Evolutionary conservation across 2,888 invertebrate genomes (phyloP).

Genomic region (Himalopsyche kuldschensis): DNA sequence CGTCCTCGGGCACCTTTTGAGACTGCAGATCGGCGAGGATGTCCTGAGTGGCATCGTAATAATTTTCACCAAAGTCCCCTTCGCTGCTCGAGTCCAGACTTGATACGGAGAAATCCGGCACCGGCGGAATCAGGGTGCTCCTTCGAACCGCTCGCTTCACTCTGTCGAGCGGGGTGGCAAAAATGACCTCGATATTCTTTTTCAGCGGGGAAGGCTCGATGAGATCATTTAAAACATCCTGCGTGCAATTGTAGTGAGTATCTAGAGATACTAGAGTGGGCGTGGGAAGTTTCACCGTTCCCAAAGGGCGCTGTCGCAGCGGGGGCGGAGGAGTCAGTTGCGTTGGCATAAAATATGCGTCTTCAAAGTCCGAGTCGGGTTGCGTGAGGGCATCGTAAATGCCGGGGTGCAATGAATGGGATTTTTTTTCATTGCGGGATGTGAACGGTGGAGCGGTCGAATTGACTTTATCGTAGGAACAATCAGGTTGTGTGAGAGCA

Average conservation of each 20-base stretch:
- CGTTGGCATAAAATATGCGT: neutral
- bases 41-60: slow-evolving; percentile 7
- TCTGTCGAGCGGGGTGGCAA: neutral
- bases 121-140: too few relatives aligned
- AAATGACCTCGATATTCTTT: neutral
- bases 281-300: neutral
- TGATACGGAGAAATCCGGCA: neutral
- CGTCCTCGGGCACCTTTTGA: neutral
- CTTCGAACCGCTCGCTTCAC: neutral
- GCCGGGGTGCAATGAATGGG: neutral
- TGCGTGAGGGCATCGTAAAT: neutral
- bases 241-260: slow-evolving; percentile 24
- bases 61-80: neutral
- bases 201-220: neutral
- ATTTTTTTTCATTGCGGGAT: neutral
- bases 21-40: neutral
- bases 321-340: too few relatives aligned
- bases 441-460: neutral
- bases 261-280: neutral
- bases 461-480: neutral
- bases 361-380: neutral
- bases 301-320: neutral
- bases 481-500: neutral
- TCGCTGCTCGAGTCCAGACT: neutral
- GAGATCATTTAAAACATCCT: slow-evolving; percentile 21